Evolutionary conservation across 2,113 vertebrate species (phyloP).

Genomic region (Oreamnos americanus): DNA sequence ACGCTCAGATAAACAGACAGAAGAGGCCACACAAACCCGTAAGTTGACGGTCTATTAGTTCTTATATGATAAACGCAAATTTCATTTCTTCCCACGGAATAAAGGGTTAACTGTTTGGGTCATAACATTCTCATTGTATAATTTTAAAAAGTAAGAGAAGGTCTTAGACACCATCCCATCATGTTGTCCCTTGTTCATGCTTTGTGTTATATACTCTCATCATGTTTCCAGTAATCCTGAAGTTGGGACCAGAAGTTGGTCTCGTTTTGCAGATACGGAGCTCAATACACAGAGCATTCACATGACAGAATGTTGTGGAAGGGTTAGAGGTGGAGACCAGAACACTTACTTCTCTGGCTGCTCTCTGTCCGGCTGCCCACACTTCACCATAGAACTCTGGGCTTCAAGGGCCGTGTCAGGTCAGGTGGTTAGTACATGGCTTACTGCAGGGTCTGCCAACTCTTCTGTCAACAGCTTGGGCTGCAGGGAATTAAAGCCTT

Average conservation of each 20-base stretch:
- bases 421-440: fast-evolving
- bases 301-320: background rate
- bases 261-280: background rate
- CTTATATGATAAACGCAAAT: background rate
- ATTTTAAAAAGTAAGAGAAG: background rate
- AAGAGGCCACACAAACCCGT: slow-evolving; percentile 62
- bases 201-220: background rate
- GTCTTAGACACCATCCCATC: background rate
- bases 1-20: slow-evolving; percentile 52
- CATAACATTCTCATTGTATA: background rate
- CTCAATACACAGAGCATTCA: background rate
- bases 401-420: fast-evolving
- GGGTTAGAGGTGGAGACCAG: background rate
- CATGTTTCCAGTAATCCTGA: background rate
- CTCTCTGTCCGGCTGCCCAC: fast-evolving
- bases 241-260: background rate
- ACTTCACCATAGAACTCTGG: fast-evolving
- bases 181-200: background rate
- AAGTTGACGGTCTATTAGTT: slow-evolving; percentile 48
- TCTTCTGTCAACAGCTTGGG: background rate
- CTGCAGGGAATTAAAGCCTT: background rate
- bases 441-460: fast-evolving
- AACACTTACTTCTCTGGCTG: background rate
- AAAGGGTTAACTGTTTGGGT: background rate
- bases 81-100: background rate